phyloP scores from a whole-genome alignment of 2,797 vertebrate species.

The Rhinoraja longicauda region DNA sequence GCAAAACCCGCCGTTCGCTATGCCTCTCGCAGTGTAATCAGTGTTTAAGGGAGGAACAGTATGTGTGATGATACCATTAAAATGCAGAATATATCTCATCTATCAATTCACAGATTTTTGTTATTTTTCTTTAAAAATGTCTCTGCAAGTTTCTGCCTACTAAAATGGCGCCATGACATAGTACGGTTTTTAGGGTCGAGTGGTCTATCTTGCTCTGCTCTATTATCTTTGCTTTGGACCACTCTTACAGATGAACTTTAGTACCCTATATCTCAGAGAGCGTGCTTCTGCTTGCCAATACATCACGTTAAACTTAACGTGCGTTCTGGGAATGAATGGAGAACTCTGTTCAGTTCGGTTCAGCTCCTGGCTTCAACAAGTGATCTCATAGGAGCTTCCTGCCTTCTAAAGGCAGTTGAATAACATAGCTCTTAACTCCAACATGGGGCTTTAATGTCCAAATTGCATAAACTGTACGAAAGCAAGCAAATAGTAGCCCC shows the following conservation, averaged over 20 bases:
- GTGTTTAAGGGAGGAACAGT: no score
- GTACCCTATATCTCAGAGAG: not conserved
- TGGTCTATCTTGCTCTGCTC: no score
- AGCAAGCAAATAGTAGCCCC: not conserved
- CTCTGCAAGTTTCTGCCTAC: no score
- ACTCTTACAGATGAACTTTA: not conserved
- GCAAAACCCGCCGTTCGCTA: no score
- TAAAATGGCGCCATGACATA: no score
- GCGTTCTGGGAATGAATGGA: not conserved
- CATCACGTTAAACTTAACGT: not conserved
- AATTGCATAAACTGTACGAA: not conserved
- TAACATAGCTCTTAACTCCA: not conserved
- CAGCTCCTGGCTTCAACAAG: not conserved
- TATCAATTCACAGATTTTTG: no score
- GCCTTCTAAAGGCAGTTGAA: not conserved
- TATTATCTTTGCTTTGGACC: no score
- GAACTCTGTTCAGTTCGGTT: slow-evolving; percentile 7
- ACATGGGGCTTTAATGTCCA: not conserved
- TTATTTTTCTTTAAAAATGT: no score
- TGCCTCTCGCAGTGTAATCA: no score
- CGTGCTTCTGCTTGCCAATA: not conserved
- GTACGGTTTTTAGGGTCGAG: no score
- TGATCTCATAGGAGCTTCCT: slow-evolving; percentile 12
- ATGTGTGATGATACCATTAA: no score
- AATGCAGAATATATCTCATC: no score